Evolutionary conservation across 2,888 invertebrate species (phyloP).

Genomic region (Cloeon dipterum): DNA sequence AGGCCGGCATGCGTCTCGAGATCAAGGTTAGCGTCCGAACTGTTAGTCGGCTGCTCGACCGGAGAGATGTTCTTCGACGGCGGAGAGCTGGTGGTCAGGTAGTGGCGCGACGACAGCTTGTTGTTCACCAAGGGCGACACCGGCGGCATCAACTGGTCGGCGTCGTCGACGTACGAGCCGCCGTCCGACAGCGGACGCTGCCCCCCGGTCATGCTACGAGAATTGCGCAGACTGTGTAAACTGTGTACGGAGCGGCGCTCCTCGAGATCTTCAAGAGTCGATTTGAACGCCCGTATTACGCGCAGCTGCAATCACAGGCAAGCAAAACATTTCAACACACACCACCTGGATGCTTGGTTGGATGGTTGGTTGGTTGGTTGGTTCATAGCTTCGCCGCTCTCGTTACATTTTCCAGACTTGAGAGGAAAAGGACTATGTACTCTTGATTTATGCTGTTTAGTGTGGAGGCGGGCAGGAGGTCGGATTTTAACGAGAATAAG

Average conservation of each 20-base stretch:
- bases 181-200: slow-evolving; percentile 57
- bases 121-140: slow-evolving; percentile 15
- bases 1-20: slow-evolving; percentile 1
- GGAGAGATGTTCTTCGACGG: slow-evolving; percentile 14
- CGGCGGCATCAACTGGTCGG: slow-evolving; percentile 27
- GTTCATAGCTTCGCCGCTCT: no score
- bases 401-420: no score
- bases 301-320: slow-evolving; percentile 85
- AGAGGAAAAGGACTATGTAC: no score
- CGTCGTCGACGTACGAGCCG: slow-evolving; percentile 65
- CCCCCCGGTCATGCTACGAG: slow-evolving; percentile 52
- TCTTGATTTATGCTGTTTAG: no score
- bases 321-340: no score
- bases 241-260: slow-evolving; percentile 97
- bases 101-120: slow-evolving; percentile 11
- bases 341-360: slow-evolving; percentile 21
- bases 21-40: no score
- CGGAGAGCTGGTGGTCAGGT: slow-evolving; percentile 10
- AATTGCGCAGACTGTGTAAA: slow-evolving; percentile 79
- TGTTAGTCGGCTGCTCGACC: slow-evolving; percentile 14
- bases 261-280: slow-evolving; percentile 97
- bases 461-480: no score
- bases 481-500: no score
- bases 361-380: no score
- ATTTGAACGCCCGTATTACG: slow-evolving; percentile 99